Base-by-base conservation (phyloP, 2,797 vertebrate genomes). In the Apogon hyalosoma region DNA sequence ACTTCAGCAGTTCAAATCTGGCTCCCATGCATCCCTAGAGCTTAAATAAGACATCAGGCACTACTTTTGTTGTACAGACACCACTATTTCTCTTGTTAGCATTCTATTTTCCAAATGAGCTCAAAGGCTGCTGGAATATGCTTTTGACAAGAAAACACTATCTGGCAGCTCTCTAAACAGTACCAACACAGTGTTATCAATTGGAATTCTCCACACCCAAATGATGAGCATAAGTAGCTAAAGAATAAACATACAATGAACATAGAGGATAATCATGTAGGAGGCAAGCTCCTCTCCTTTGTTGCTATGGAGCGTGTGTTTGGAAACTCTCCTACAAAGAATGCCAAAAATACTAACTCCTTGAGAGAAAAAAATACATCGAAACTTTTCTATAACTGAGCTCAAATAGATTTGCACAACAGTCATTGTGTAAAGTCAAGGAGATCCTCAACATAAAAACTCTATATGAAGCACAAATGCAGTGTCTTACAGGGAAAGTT, bases 381-480 rank as follows among this genome's bases (percentile, higher is more conserved):
- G 13, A 55, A 5, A 11, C 48, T 43, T 11, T 18, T 49, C 11
- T n/a, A 52, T 10, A 43, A 28, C 14, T 49, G 36, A 69, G n/a
- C 10, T 6, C 28, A 39, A 24, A 51, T 21, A 53, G 11, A 52
- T 18, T 31, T 33, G 3, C 11, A 40, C 14, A 18, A 51, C n/a
- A 42, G 51, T 67, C 51, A 61, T 11, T 66, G 31, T 53, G 46
- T 50, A 36, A 14, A 31, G 39, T 39, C 21, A 66, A 24, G 38
- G 13, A 64, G 42, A 58, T 13, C 2, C 53, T 67, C 13, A 36
- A 16, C 40, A 21, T 0, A 0, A 49, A 28, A 6, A n/a, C 12
- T 39, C 36, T 45, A 39, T 71, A 70, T 63, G 45, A 58, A 73
- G 14, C n/a, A 16, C 15, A 49, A 58, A 33, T 45, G 24, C 18